Evolutionary conservation across 1,140 invertebrate genomes (phyloP).

Genomic region (Bombus terrestris): DNA sequence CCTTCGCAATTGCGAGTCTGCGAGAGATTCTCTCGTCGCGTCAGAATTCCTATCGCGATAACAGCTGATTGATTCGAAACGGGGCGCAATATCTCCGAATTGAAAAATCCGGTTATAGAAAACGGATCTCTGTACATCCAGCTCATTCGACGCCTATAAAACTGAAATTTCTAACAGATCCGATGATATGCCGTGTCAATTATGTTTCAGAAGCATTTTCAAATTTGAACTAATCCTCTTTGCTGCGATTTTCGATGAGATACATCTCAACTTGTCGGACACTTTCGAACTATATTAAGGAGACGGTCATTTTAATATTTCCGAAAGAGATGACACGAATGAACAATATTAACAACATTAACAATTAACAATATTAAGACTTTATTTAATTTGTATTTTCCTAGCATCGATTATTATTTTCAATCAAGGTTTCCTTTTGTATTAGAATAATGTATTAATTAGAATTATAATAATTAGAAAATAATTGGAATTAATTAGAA

Average conservation of each 20-base stretch:
- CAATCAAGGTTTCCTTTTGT: no score
- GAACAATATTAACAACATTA: no score
- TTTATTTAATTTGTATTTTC: no score
- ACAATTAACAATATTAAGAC: no score
- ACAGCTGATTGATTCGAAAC: slow-evolving; percentile 37
- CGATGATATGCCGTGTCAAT: not conserved
- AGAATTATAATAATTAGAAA: no score
- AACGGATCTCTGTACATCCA: not conserved
- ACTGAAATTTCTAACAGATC: not conserved
- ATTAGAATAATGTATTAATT: no score
- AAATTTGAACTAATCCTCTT: not conserved
- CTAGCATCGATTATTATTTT: no score
- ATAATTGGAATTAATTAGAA: no score
- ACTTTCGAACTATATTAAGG: no score
- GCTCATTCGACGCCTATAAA: not conserved
- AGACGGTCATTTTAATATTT: no score
- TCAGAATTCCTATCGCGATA: slow-evolving; percentile 33
- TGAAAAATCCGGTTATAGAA: slow-evolving; percentile 36
- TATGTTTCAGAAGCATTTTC: not conserved
- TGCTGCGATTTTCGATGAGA: not conserved
- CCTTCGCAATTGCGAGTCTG: slow-evolving; percentile 25
- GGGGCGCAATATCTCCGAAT: slow-evolving; percentile 1
- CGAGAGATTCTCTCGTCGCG: not conserved
- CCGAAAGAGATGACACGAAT: no score
- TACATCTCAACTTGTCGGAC: no score